phyloP scores from a whole-genome alignment of 2,797 vertebrate genomes.

The Hyperoplus immaculatus region DNA sequence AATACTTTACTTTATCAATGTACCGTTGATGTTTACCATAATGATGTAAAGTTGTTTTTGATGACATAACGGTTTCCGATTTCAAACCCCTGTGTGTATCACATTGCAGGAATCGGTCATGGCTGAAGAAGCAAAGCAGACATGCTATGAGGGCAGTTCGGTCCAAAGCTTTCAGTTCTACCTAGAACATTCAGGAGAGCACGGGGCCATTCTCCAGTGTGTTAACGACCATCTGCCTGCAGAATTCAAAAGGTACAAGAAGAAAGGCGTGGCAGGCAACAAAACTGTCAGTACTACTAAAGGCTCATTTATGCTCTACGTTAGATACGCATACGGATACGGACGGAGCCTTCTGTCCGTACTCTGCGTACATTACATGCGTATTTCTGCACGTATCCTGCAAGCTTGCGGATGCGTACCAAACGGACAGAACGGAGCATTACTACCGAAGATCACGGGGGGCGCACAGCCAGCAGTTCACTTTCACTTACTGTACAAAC shows the following conservation, averaged over 20 bases:
- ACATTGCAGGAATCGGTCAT: constrained; percentile 70
- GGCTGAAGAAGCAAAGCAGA: constrained; percentile 79
- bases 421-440: too few species aligned
- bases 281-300: neutral
- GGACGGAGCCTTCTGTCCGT: too few species aligned
- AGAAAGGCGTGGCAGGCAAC: neutral
- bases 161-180: constrained; percentile 84
- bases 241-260: constrained; percentile 84
- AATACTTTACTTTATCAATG: neutral
- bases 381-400: too few species aligned
- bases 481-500: too few species aligned
- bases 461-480: too few species aligned
- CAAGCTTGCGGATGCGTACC: too few species aligned
- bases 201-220: constrained; percentile 81
- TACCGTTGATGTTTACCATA: neutral
- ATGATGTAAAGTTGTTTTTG: neutral
- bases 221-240: constrained; percentile 80
- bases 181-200: constrained; percentile 86
- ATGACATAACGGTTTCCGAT: neutral
- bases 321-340: too few species aligned
- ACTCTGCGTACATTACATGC: too few species aligned
- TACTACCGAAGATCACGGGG: too few species aligned
- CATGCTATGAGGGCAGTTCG: constrained; percentile 72
- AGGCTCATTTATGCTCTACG: too few species aligned
- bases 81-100: neutral